Base-by-base conservation (phyloP, 2,888 invertebrate species). In the Brachyptera putata region DNA sequence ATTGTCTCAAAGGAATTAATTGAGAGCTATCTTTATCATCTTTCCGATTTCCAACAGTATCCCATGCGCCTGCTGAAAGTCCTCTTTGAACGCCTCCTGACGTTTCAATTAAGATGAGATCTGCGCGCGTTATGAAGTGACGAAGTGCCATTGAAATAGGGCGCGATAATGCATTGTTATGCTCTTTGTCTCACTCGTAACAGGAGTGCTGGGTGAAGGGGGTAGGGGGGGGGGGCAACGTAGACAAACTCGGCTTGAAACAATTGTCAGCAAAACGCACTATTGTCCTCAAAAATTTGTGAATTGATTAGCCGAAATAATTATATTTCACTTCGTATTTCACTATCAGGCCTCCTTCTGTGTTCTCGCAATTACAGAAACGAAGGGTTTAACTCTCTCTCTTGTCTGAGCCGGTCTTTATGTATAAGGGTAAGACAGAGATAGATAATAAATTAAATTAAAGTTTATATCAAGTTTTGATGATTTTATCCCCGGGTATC, bases 41-140 rank as follows among this genome's bases (percentile, higher is more conserved):
- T 56, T 36, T 41, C 49, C 49, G 25, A 49, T 49, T 49, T 49
- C 49, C 49, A 49, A 49, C 49, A 49, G 26, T 49, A 11, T 25
- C 14, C 34, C 24, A 13, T 37, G 13, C 4, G 22, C 30, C 18
- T 21, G 58, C 58, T 26, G 25, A 53, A 41, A 53, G 50, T 55
- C 55, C 55, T 41, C 59, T 59, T 59, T 59, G 59, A 59, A 39
- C 55, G 49, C 25, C 49, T 49, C 55, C 55, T 59, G 59, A 59
- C 55, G 41, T 59, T 59, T 50, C 53, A 39, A 60, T 60, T 46
- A 56, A 56, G 55, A 60, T 60, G 46, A 55, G 60, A 56, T 60
- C 24, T 16, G 16, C 3, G 43, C 39, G 25, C 18, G 37, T 43
- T 43, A 55, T 53, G 53, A 41, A 26, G 46, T 49, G 56, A 46